Percentiles rank a stretch among this genome's conserved stretches.
Evolutionary conservation across 2,113 vertebrate genomes (phyloP).

Genomic region (Haplochromis vanheusdeni): DNA sequence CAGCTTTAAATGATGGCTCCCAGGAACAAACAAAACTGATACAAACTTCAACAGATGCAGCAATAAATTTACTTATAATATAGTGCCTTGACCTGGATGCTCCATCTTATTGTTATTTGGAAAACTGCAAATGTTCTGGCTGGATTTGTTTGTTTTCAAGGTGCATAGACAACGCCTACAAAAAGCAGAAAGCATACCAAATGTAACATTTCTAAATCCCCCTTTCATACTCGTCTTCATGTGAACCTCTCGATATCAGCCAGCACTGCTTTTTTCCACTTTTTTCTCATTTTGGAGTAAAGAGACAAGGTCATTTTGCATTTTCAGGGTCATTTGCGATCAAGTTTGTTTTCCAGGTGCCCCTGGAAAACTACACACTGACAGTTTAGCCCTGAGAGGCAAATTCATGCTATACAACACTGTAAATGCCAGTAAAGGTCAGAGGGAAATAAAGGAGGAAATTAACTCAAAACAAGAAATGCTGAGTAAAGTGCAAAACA

Average conservation of each 20-base stretch:
- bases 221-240: rapidly evolving
- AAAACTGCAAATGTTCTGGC: not conserved
- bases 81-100: rapidly evolving
- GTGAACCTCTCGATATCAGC: rapidly evolving
- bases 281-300: rapidly evolving
- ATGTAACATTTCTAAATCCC: not conserved
- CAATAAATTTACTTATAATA: not conserved
- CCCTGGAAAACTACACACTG: rapidly evolving
- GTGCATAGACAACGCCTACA: not conserved
- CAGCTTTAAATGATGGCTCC: not conserved
- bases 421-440: not conserved
- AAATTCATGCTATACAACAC: not conserved
- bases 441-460: not conserved
- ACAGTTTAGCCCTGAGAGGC: not conserved
- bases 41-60: not conserved
- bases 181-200: not conserved
- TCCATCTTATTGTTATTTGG: not conserved
- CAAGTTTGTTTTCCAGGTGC: not conserved
- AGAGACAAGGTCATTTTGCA: rapidly evolving
- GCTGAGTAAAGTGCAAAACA: not conserved
- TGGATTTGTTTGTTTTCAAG: not conserved
- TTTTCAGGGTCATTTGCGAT: not conserved
- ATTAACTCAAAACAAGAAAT: not conserved
- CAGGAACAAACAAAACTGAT: not conserved
- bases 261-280: not conserved